Evolutionary conservation across 2,888 invertebrate species (phyloP).

Genomic region (Luperina nickerlii): DNA sequence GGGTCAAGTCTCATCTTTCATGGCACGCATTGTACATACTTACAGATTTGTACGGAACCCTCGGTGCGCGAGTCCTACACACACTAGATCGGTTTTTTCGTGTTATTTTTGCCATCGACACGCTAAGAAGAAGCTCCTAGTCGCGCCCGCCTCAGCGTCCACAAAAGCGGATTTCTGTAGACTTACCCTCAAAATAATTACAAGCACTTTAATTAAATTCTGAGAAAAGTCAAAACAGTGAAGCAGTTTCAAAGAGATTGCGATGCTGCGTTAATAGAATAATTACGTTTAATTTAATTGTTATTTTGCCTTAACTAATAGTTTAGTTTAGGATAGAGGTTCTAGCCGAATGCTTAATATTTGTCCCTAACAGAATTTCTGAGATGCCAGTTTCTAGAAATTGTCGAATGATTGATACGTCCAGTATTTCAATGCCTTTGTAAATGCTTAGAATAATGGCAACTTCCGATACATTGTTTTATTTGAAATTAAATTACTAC

Average conservation of each 20-base stretch:
- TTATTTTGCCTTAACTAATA: constrained; percentile 32
- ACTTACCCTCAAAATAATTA: constrained; percentile 43
- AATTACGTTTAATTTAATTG: constrained; percentile 49
- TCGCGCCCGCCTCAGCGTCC: background rate
- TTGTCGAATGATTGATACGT: background rate
- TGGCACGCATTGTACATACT: too few relatives aligned
- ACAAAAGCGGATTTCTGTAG: constrained; percentile 6
- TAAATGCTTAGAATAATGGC: background rate
- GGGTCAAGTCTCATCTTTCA: too few relatives aligned
- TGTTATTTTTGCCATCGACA: too few relatives aligned
- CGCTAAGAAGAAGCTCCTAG: too few relatives aligned
- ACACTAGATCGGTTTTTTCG: too few relatives aligned
- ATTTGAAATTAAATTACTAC: background rate
- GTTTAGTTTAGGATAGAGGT: background rate
- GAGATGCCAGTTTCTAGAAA: background rate
- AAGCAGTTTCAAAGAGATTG: constrained; percentile 53
- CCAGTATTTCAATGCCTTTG: background rate
- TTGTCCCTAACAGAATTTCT: constrained; percentile 10
- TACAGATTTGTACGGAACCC: too few relatives aligned
- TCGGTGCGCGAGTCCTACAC: too few relatives aligned
- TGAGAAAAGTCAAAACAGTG: constrained; percentile 58
- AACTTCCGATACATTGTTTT: background rate
- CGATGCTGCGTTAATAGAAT: constrained; percentile 34
- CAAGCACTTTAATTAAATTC: constrained; percentile 60
- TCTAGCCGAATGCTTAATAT: background rate